Evolutionary conservation across 2,797 vertebrate genomes (phyloP).

Genomic region (Pipistrellus kuhlii): DNA sequence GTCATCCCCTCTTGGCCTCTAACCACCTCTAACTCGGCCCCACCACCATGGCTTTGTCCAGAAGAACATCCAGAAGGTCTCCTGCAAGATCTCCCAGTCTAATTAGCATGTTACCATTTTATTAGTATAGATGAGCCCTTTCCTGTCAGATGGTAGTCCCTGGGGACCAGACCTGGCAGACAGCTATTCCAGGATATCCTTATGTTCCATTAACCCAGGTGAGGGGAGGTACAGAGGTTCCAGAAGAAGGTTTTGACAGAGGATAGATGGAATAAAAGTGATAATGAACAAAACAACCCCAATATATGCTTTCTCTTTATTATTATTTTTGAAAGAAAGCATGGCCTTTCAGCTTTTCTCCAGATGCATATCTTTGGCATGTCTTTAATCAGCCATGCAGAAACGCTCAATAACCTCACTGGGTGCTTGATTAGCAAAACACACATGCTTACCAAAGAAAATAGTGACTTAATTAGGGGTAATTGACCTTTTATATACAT

Average conservation of each 20-base stretch:
- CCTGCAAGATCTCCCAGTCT: too few species aligned
- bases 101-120: too few species aligned
- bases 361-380: slow-evolving; percentile 58
- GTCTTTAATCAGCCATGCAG: slow-evolving; percentile 67
- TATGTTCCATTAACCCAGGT: fast-evolving
- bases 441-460: slow-evolving; percentile 64
- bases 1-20: too few species aligned
- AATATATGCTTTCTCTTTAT: not conserved
- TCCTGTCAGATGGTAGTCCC: too few species aligned
- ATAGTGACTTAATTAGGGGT: slow-evolving; percentile 83
- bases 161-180: not conserved
- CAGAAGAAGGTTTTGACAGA: not conserved
- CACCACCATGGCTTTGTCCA: too few species aligned
- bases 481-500: slow-evolving; percentile 78
- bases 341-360: slow-evolving; percentile 20
- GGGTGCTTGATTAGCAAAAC: slow-evolving; percentile 69
- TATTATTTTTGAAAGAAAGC: not conserved
- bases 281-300: not conserved
- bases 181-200: not conserved
- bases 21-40: too few species aligned
- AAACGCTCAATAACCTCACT: slow-evolving; percentile 64
- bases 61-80: too few species aligned
- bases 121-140: not conserved
- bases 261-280: not conserved
- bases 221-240: not conserved